Evolutionary conservation across 2,113 vertebrate species (phyloP), one percentile per base, ranked within the genome.

Genomic region (Bungarus multicinctus): DNA sequence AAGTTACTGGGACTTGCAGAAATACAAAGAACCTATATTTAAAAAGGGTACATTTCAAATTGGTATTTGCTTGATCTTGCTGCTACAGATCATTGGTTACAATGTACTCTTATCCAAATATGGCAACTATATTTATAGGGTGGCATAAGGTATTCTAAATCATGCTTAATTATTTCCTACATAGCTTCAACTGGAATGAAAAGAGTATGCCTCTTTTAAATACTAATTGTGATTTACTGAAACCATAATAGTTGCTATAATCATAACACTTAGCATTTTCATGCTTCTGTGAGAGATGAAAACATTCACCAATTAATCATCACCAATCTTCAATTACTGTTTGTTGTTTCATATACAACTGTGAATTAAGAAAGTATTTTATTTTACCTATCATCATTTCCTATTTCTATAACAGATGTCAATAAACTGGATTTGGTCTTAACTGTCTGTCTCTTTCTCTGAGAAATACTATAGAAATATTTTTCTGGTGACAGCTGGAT

Each of bases 101-200:
- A n/a, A 45, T 30, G 2, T n/a, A 69, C 5, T 58, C 58, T 60
- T 39, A 55, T 55, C 16, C 45, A 16, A 88, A n/a, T 47, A 34
- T 91, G 55, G 27, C 30, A 53, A 87, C 45, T 25, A 58, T 45
- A 53, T 6, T 8, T 87, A 43, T 39, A 52, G 57, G 47, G 30
- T 14, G 34, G 16, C 22, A 39, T 53, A 34, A 88, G 52, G 69
- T 50, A 69, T 88, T 14, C n/a, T 88, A 43, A 69, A 6, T 16
- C 64, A n/a, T 87, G 20, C 45, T n/a, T 92, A 92, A 92, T 39
- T 23, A 4, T 58, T 92, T 52, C 43, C 20, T 9, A 88, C 20
- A n/a, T 88, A 55, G 43, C 22, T 88, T 93, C 12, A 86, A 7
- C 90, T 52, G 89, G 9, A 47, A 5, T 92, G 50, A 95, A 93